Evolutionary conservation across 1,140 invertebrate genomes (phyloP), one percentile per base, ranked within the genome.

Genomic region (Philaenus spumarius): DNA sequence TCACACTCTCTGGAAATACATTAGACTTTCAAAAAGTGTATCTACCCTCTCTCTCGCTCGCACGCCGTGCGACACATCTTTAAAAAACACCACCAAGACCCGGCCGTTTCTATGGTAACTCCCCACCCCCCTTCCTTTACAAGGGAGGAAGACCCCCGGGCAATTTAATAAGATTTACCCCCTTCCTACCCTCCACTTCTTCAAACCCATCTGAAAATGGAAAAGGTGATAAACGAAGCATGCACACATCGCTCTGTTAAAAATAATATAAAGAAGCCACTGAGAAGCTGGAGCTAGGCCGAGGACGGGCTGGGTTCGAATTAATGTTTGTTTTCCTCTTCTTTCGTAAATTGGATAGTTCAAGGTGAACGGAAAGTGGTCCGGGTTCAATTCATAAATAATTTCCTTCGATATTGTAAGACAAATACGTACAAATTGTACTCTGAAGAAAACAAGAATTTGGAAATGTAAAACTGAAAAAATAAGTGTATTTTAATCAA

Each of bases 151-250:
- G 34, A 46, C 40, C 62, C 62, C 62, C 62, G 66, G 62, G 67
- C 67, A 69, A 71, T 71, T 69, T 69, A 71, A 69, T 69, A 71
- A 71, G 68, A 71, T 69, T 69, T 69, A 62, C 62, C 62, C 62
- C 55, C 26, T 40, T 37, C 51, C 39, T n/a, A 37, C 54, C 54
- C 39, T 14, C 42, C 14, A 55, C 54, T 55, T 35, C 61, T 55
- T 42, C 20, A 14, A 30, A 51, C 43, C 62, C 57, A 55, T 48
- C 62, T 51, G 63, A 67, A 67, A 68, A 69, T 69, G 66, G 65
- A 62, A 67, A 68, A 69, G 69, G 67, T 69, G 67, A 65, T 66
- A 69, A 69, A 62, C 64, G 59, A 67, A 59, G 65, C 67, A 55
- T 60, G 22, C 35, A 55, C 40, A 43, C 30, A 59, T 54, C 40